phyloP scores from a whole-genome alignment of 2,113 vertebrate species.

The Turnix velox region DNA sequence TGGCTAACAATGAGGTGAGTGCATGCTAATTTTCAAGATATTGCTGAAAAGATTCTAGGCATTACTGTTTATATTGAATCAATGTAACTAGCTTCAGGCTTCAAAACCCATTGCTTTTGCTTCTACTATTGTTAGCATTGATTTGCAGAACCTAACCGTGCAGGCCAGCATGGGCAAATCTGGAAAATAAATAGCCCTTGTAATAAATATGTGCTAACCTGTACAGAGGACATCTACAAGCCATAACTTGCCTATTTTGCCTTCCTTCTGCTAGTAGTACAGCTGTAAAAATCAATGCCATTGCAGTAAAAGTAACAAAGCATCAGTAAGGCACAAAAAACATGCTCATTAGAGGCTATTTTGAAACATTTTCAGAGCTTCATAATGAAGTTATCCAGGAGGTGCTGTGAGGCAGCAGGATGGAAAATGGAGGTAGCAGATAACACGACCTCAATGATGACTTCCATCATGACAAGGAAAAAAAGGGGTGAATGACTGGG shows the following conservation, averaged over 20 bases:
- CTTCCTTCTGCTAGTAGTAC: not conserved
- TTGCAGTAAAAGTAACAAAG: conserved; percentile 32
- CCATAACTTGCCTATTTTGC: not conserved
- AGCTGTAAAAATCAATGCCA: conserved; percentile 11
- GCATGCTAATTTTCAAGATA: not conserved
- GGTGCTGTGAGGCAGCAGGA: not conserved
- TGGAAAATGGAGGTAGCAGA: not conserved
- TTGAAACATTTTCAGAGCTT: conserved; percentile 30
- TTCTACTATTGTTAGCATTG: not conserved
- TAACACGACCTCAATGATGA: not conserved
- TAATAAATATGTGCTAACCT: conserved; percentile 20
- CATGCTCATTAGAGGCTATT: not conserved
- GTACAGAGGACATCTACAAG: not conserved
- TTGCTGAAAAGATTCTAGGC: not conserved
- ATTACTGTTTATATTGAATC: not conserved
- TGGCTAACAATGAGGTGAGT: not conserved
- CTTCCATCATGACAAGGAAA: not conserved
- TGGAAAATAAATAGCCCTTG: conserved; percentile 15
- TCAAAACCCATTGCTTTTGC: not conserved
- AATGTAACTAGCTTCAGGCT: not conserved
- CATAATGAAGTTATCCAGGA: not conserved
- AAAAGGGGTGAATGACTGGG: not conserved
- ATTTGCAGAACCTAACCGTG: conserved; percentile 11
- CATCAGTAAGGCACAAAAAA: conserved; percentile 11
- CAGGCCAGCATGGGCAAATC: not conserved